These are phyloP conservation scores for Catharus fuscescens DNA, from an alignment of 2,113 vertebrate species.

Conservation along the genomic window DNA sequence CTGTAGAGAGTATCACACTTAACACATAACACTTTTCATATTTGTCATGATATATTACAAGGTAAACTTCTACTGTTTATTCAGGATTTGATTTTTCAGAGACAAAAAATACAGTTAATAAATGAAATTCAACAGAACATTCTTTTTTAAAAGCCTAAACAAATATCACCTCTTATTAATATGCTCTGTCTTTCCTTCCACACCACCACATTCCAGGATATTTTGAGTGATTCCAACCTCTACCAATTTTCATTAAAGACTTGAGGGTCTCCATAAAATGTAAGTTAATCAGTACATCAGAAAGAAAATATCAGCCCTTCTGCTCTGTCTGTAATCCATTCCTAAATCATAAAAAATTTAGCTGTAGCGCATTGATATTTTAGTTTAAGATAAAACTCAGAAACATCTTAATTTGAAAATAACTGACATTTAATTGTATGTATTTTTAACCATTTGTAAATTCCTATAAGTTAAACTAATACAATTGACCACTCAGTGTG, in stretches of 20 bases:
- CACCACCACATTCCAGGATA: neutral
- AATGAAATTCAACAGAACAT: neutral
- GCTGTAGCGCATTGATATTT: neutral
- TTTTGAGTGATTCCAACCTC: neutral
- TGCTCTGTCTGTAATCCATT: neutral
- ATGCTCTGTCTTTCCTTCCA: neutral
- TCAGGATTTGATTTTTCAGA: slow-evolving; percentile 15
- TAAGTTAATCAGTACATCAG: neutral
- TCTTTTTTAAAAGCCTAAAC: neutral
- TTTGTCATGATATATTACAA: neutral
- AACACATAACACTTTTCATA: neutral
- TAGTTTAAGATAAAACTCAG: neutral
- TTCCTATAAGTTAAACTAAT: neutral
- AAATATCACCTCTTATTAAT: neutral
- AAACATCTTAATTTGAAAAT: neutral
- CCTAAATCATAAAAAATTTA: neutral
- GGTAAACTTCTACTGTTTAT: neutral
- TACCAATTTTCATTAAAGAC: neutral
- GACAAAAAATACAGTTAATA: neutral
- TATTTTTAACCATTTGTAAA: neutral
- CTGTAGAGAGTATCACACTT: neutral
- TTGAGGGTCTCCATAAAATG: neutral
- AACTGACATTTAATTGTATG: neutral
- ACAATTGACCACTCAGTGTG: neutral
- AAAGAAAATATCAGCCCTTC: neutral